Conservation (phyloP, 2,888 invertebrate species). For the Imbricaverruca yamaguchii region DNA sequence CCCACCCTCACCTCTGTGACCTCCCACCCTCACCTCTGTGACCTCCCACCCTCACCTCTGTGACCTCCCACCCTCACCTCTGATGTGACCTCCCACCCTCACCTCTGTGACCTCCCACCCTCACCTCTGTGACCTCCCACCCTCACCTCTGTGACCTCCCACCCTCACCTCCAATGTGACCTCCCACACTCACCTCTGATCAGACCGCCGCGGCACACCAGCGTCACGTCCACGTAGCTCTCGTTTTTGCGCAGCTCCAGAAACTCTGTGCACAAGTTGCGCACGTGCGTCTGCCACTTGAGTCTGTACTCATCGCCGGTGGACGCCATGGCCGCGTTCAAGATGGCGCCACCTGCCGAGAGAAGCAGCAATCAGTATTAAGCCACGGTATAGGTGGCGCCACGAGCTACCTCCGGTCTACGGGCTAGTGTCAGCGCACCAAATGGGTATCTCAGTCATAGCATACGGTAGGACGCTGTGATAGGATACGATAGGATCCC, state of each 20-base stretch:
- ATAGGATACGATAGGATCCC: not conserved
- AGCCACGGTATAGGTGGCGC: not conserved
- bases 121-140: not conserved
- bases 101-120: not conserved
- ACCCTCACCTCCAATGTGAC: not conserved
- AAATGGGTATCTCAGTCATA: not conserved
- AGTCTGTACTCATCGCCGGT: not conserved
- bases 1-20: too few relatives aligned
- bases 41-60: too few relatives aligned
- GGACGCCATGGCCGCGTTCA: not conserved
- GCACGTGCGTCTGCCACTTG: constrained; percentile 12
- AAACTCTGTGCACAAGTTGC: not conserved
- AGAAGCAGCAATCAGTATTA: not conserved
- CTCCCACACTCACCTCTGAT: not conserved
- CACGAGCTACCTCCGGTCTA: not conserved
- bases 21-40: too few relatives aligned
- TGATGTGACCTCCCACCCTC: not conserved
- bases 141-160: not conserved
- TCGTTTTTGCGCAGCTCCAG: constrained; percentile 7
- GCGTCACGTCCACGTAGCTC: constrained; percentile 1
- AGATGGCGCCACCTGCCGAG: constrained; percentile 6
- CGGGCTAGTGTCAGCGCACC: too few relatives aligned
- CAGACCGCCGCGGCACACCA: not conserved
- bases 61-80: too few relatives aligned
- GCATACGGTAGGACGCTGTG: not conserved